Evolutionary conservation across 2,888 invertebrate genomes (phyloP).

Genomic region (Operophtera brumata): DNA sequence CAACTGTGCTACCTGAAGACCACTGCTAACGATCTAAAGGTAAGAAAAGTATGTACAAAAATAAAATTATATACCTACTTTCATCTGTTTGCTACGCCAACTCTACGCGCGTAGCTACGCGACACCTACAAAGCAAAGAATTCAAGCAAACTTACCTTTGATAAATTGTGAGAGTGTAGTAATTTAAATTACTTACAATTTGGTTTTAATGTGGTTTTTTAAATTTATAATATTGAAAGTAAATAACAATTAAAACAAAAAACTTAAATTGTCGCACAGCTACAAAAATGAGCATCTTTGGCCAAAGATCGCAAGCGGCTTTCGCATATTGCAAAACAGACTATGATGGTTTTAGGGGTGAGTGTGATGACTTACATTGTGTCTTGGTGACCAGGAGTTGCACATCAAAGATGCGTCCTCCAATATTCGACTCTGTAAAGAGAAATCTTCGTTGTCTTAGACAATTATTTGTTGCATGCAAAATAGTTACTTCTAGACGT

Average conservation of each 20-base stretch:
- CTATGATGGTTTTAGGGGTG: not conserved
- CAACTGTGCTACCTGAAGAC: too few species aligned
- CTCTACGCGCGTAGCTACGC: constrained; percentile 9
- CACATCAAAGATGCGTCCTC: constrained; percentile 95
- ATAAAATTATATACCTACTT: constrained; percentile 4
- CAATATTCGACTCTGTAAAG: constrained; percentile 92
- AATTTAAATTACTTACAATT: too few species aligned
- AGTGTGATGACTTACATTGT: constrained; percentile 86
- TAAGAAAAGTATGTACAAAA: not conserved
- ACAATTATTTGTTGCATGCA: constrained; percentile 30
- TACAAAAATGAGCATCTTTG: constrained; percentile 51
- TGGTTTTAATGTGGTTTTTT: too few species aligned
- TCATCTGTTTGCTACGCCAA: constrained; percentile 16
- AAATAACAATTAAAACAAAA: too few species aligned
- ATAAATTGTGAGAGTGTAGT: not conserved
- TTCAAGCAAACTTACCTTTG: constrained; percentile 18
- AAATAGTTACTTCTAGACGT: not conserved
- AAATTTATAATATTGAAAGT: too few species aligned
- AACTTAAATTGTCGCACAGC: constrained; percentile 19
- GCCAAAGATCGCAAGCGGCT: constrained; percentile 65
- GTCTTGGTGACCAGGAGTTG: constrained; percentile 94
- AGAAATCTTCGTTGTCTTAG: constrained; percentile 54
- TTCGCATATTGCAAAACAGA: constrained; percentile 48
- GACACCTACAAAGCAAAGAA: constrained; percentile 16
- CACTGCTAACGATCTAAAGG: too few species aligned